Evolutionary conservation across 2,797 vertebrate species (phyloP).

Genomic region (Oreochromis grahami): DNA sequence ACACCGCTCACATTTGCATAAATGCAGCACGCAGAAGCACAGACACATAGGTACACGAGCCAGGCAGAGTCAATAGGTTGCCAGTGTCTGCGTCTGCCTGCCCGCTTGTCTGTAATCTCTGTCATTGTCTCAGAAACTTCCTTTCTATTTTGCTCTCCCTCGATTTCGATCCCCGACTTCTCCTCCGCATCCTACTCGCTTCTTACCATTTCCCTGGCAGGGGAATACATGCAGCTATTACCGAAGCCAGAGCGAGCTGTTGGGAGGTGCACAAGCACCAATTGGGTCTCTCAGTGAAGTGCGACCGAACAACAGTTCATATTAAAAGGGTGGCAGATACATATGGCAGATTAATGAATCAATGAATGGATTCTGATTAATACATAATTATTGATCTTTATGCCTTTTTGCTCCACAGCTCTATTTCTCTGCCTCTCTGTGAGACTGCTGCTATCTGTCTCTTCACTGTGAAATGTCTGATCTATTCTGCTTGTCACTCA

Average conservation of each 20-base stretch:
- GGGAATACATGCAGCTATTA: conserved; percentile 36
- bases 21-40: background rate
- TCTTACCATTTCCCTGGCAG: conserved; percentile 11
- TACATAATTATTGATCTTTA: conserved; percentile 20
- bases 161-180: conserved; percentile 16
- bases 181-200: background rate
- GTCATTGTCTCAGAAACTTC: conserved; percentile 19
- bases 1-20: conserved; percentile 47
- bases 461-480: background rate
- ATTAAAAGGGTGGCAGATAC: conserved; percentile 32
- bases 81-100: conserved; percentile 26
- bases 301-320: conserved; percentile 41
- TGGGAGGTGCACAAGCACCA: conserved; percentile 14
- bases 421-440: background rate
- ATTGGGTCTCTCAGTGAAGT: conserved; percentile 38
- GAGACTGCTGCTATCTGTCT: background rate
- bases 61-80: conserved; percentile 25
- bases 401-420: background rate
- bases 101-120: conserved; percentile 10
- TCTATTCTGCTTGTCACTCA: background rate
- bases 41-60: conserved; percentile 7
- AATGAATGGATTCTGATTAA: conserved; percentile 23
- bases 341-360: conserved; percentile 29
- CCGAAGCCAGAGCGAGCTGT: background rate
- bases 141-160: conserved; percentile 47